Base-by-base conservation (phyloP, 1,140 invertebrate species). In the Eriosoma lanigerum region DNA sequence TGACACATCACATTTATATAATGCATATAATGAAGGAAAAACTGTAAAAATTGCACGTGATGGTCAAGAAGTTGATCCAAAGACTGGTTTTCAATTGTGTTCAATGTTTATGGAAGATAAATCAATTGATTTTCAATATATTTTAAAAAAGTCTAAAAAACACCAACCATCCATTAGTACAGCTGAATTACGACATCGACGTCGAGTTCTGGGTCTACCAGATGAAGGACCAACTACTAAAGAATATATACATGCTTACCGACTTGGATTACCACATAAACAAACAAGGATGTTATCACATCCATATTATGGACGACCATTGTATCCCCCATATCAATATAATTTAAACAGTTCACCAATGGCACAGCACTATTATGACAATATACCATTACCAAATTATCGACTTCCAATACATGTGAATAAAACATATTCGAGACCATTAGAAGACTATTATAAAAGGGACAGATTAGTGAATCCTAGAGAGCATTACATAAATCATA, bases 1-100 rank as follows among this genome's bases (percentile, higher is more conserved):
- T 81, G 93, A 93, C 82, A 98, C 96, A 2, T 89, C 94, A 82
- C 96, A 98, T 87, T 87, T 99, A 32, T 96, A 96, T 84, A 99
- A 99, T 89, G 92, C 95, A 6, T 98, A 96, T 96, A 99, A 99
- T 89, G 96, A 98, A 86, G 95, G 96, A 48, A 98, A 98, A 87
- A 96, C 96, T 73, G 96, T 99, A 0, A 99, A 99, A 89, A 98
- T 99, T 85, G 97, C 96, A 19, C 89, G 97, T 83, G 97, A 99
- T 90, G 97, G 97, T 21, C 97, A 98, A 89, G 96, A 98, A 89
- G 96, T 98, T 82, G 96, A 98, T 85, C 96, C 96, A 17, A 91
- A 93, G 85, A 95, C 98, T 81, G 97, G 94, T 48, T 94, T 96
- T 86, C 94, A 97, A 86, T 88, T 99, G 46, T 98, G 97, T 86